These are phyloP conservation scores for Potorous gilbertii DNA, from an alignment of 2,797 vertebrate genomes.

Conservation along the genomic window DNA sequence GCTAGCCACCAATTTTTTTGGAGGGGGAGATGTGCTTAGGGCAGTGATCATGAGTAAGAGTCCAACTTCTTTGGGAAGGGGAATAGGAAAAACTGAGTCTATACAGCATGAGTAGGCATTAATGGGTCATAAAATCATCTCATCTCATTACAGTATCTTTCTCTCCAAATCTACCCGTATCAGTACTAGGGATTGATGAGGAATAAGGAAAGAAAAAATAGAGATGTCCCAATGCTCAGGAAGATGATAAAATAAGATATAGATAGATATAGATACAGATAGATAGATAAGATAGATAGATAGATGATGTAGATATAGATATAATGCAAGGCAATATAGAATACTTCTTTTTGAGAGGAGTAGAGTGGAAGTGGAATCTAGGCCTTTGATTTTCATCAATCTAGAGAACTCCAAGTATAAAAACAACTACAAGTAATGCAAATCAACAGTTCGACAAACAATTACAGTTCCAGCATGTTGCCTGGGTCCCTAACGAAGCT, in stretches of 20 bases:
- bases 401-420: neutral
- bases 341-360: neutral
- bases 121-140: neutral
- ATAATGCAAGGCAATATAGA: neutral
- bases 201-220: neutral
- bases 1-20: neutral
- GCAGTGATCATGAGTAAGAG: neutral
- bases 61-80: neutral
- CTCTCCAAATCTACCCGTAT: neutral
- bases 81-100: neutral
- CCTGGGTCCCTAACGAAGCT: neutral
- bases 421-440: neutral
- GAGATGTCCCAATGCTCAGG: neutral
- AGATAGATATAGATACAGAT: neutral
- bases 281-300: no score
- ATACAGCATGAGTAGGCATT: neutral
- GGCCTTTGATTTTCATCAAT: neutral
- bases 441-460: neutral
- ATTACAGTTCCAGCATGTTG: neutral
- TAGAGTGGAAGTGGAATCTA: neutral
- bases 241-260: neutral
- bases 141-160: neutral
- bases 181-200: neutral
- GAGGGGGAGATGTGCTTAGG: neutral
- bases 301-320: neutral